Conservation (phyloP, 2,888 invertebrate species). For the Sylvicola fuscatus region DNA sequence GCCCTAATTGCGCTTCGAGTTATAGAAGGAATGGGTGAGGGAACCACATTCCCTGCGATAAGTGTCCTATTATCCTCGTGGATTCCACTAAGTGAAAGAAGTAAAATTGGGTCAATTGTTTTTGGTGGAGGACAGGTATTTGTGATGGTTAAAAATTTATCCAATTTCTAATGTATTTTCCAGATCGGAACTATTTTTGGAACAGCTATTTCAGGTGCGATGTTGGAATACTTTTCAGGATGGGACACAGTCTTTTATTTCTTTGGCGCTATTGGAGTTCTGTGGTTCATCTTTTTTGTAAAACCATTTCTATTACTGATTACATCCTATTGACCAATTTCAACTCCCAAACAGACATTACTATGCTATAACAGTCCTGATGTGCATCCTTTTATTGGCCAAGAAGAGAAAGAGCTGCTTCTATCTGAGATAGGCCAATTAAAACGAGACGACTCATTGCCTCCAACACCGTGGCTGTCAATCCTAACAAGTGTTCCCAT, state of each 20-base stretch:
- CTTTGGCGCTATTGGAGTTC: constrained; percentile 50
- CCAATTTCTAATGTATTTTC: too few relatives aligned
- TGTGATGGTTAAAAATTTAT: too few relatives aligned
- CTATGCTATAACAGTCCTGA: constrained; percentile 46
- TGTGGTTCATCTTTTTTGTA: constrained; percentile 54
- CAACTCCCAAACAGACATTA: constrained; percentile 23
- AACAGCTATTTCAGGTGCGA: constrained; percentile 41
- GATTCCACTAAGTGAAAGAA: constrained; percentile 59
- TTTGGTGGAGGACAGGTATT: constrained; percentile 54
- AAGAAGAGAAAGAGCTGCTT: constrained; percentile 44
- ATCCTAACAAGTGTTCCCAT: constrained; percentile 53
- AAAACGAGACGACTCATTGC: constrained; percentile 30
- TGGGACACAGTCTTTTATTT: constrained; percentile 67
- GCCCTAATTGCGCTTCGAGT: constrained; percentile 51
- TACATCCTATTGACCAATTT: not conserved
- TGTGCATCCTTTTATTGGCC: constrained; percentile 52
- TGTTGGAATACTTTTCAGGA: constrained; percentile 40
- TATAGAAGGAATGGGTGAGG: constrained; percentile 68
- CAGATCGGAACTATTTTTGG: constrained; percentile 33
- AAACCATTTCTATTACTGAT: constrained; percentile 7
- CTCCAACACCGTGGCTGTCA: constrained; percentile 50
- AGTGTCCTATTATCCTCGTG: constrained; percentile 62
- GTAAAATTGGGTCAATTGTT: constrained; percentile 56
- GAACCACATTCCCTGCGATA: constrained; percentile 66
- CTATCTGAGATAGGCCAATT: constrained; percentile 37